Base-by-base conservation (phyloP, 2,113 vertebrate genomes). In the Odobenus rosmarus region DNA sequence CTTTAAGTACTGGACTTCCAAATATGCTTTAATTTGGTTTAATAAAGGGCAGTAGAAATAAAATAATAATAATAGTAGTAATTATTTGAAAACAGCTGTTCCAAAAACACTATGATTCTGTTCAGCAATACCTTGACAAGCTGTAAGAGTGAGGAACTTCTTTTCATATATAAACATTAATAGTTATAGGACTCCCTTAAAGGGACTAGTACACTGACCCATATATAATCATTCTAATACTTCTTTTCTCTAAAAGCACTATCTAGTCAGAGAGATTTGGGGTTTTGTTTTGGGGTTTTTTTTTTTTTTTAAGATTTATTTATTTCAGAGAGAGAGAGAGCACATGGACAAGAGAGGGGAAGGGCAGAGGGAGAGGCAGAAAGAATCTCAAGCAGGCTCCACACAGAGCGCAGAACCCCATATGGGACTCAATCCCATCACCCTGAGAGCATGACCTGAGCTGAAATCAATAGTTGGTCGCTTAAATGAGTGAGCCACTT, bases 201-300 rank as follows among this genome's bases (percentile, higher is more conserved):
- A 95, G 42, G 61, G 36, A 88, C 77, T 3, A 46, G 8, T 36
- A 11, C 3, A 42, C n/a, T 76, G 51, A 87, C 6, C 14, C 19
- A 24, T 15, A 31, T 77, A n/a, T 8, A 74, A 88, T 90, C 69
- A 83, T 14, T 74, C 24, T 71, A 90, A 90, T 51, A 62, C 7
- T 55, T 87, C 3, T 93, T 94, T 96, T 15, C 31, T 49, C 4
- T 46, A 64, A 94, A 95, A 94, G 28, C 23, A 67, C 21, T 96
- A 77, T 87, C 59, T 64, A 72, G 5, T 84, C 12, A 94, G 8
- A 80, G 19, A 76, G 8, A 11, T 55, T 64, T 64, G 13, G 49
- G 33, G 7, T 28, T 42, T 77, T 77, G 26, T 24, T 42, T 74
- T 74, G 23, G 6, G 23, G 39, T 39, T 26, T 57, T 57, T 21